A percentile compares a stretch with the other conserved stretches of the same genome.
These are phyloP conservation scores for Melikaiella ostensackeni DNA, from an alignment of 2,888 invertebrate genomes.

Conservation along the genomic window DNA sequence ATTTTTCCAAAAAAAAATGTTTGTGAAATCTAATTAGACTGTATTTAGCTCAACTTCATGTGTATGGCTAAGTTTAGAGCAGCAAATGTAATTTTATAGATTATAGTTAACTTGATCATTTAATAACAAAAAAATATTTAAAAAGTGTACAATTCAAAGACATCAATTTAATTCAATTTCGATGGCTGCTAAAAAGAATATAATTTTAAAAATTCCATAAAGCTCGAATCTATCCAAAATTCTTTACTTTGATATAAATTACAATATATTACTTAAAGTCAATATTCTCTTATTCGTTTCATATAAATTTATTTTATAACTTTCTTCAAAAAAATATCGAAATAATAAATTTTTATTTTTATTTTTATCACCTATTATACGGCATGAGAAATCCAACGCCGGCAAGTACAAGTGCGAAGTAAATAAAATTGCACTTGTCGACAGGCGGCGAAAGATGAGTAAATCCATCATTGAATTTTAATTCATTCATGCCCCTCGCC, in stretches of 20 bases:
- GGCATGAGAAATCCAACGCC: slow-evolving; percentile 94
- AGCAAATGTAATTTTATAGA: too few relatives aligned
- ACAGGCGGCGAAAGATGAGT: slow-evolving; percentile 83
- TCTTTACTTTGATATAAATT: too few relatives aligned
- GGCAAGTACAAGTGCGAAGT: slow-evolving; percentile 87
- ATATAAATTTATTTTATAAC: background rate
- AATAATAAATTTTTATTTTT: background rate
- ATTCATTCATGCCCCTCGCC: slow-evolving; percentile 81
- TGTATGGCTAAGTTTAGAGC: too few relatives aligned
- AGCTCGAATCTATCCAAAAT: too few relatives aligned
- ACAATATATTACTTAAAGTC: background rate
- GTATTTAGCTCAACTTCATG: too few relatives aligned
- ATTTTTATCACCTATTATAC: slow-evolving; percentile 87
- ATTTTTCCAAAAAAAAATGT: too few relatives aligned
- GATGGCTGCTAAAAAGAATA: too few relatives aligned
- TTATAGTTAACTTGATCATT: too few relatives aligned
- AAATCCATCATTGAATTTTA: slow-evolving; percentile 78
- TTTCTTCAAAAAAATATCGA: background rate
- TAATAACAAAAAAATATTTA: too few relatives aligned
- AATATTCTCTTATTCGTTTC: background rate
- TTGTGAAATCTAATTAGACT: too few relatives aligned
- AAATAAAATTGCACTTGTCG: slow-evolving; percentile 85
- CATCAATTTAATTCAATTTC: background rate
- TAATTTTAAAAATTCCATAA: too few relatives aligned
- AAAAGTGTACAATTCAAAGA: too few relatives aligned